Conservation (phyloP, 2,888 invertebrate genomes). For the Lottia gigantea region DNA sequence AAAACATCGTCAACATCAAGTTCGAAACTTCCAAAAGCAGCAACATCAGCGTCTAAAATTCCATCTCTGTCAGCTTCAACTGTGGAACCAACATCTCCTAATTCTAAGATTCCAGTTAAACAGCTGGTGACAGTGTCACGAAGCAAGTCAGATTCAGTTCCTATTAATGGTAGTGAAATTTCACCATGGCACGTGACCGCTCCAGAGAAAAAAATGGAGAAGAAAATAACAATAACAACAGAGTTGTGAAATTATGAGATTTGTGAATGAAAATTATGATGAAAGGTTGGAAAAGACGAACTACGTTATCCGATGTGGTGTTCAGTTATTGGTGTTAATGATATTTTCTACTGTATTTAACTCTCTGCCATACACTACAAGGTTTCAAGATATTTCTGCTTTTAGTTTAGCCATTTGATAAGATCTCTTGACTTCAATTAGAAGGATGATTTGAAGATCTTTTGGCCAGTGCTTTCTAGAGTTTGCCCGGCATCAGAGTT, state of each 20-base stretch:
- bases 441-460: no score
- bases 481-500: no score
- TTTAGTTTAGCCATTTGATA: no score
- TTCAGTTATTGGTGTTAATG: no score
- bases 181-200: conserved; percentile 47
- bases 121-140: conserved; percentile 33
- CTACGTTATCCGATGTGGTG: no score
- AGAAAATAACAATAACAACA: conserved; percentile 52
- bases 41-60: neutral
- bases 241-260: conserved; percentile 40
- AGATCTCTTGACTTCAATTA: no score
- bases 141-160: conserved; percentile 25
- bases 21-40: conserved; percentile 21
- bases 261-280: neutral
- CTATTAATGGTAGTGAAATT: conserved; percentile 37
- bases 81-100: conserved; percentile 8
- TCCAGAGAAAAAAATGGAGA: conserved; percentile 44
- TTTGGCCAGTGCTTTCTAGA: no score
- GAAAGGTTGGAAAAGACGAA: no score
- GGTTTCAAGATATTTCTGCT: no score
- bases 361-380: no score
- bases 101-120: conserved; percentile 32
- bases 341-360: no score
- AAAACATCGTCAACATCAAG: conserved; percentile 35
- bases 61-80: neutral